Evolutionary conservation across 2,113 vertebrate species (phyloP), one percentile per base, ranked within the genome.

Genomic region (Pseudolaguvia tuberculata): DNA sequence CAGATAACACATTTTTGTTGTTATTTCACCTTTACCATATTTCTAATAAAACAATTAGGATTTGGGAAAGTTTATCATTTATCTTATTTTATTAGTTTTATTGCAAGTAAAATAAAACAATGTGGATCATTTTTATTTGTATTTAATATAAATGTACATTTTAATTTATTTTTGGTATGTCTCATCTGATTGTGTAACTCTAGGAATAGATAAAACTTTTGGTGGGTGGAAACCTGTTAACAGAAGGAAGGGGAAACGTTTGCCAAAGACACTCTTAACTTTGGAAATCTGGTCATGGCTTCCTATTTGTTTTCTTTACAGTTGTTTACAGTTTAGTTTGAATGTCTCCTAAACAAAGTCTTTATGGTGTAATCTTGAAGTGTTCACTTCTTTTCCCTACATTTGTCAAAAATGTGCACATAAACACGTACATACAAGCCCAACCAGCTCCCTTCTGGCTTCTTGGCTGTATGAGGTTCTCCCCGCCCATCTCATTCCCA

Each of bases 321-420:
- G 25, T 81, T 35, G 63, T 78, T 80, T 72, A 76, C 79, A 75
- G 39, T 76, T 77, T 25, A 69, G 76, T 84, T 88, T 89, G 83
- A 87, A 82, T 70, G 35, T 21, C 27, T 20, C 20, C 10, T 48
- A 17, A 66, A 66, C 47, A 21, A 25, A 12, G 42, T 47, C 1
- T 67, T 67, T 65, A 21, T 47, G 39, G 5, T 47, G 10, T 65
- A 56, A 81, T 79, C 72, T 76, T 83, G 65, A 29, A 73, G 45
- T 83, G 84, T 84, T 82, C 83, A 65, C 79, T 66, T 61, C 83
- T 77, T 74, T 80, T 74, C 72, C 76, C 14, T 27, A 45, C 23
- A 23, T 52, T 42, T 74, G 39, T 3, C 7, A 48, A 66, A 58
- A 25, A 58, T 56, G 52, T 23, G 42, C 50, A 50, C 9, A 27